Conservation (phyloP, 2,113 vertebrate species). For the Gulo gulo region DNA sequence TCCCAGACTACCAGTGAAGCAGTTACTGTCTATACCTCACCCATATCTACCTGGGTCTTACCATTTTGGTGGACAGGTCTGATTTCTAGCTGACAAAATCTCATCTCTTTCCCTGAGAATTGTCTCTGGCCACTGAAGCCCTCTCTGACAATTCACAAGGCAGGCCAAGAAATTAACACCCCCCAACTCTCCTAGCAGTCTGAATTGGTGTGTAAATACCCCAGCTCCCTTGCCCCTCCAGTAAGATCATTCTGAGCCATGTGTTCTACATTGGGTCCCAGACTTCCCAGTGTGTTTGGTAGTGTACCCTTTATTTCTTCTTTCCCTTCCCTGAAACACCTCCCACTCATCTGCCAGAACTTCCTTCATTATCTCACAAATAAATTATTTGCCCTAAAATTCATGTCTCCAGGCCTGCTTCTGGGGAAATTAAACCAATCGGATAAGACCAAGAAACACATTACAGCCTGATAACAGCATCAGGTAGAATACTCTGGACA, state of each 20-base stretch:
- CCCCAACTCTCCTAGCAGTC: neutral
- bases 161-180: neutral
- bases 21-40: neutral
- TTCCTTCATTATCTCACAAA: slow-evolving; percentile 17
- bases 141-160: neutral
- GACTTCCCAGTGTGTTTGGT: neutral
- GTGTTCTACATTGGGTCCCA: neutral
- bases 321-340: neutral
- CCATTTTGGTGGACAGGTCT: neutral
- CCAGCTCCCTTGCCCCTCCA: neutral
- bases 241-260: neutral
- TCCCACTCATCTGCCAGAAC: neutral
- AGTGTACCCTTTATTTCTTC: neutral
- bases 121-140: neutral
- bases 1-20: neutral
- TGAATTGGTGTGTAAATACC: neutral
- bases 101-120: slow-evolving; percentile 6
- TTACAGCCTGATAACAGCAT: neutral
- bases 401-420: neutral
- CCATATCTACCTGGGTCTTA: neutral
- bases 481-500: neutral
- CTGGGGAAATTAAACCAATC: neutral
- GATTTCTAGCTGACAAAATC: slow-evolving; percentile 4
- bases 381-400: slow-evolving; percentile 16
- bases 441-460: neutral